Evolutionary conservation across 2,888 invertebrate species (phyloP).

Genomic region (Andrena chrysosceles): DNA sequence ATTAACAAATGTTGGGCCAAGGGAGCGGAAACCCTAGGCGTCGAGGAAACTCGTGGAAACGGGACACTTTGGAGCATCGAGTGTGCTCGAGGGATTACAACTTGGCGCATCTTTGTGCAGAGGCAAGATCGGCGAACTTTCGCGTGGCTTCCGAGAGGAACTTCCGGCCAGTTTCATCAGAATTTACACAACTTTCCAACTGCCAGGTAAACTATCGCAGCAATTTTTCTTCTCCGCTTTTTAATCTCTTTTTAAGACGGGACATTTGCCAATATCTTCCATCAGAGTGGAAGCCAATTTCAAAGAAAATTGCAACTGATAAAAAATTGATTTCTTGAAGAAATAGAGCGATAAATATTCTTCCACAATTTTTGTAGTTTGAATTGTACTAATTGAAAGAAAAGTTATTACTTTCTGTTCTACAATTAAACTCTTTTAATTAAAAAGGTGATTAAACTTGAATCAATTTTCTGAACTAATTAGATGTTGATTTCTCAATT

Average conservation of each 20-base stretch:
- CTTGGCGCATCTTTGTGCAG: slow-evolving; percentile 34
- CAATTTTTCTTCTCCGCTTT: neutral
- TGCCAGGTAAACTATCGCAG: neutral
- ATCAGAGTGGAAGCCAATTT: neutral
- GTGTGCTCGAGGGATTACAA: slow-evolving; percentile 51
- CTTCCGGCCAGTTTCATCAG: slow-evolving; percentile 1
- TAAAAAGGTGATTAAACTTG: too few relatives aligned
- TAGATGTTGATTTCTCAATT: too few relatives aligned
- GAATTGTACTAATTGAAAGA: too few relatives aligned
- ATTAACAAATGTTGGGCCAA: slow-evolving; percentile 34
- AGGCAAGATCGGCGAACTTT: slow-evolving; percentile 39
- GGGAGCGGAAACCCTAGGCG: slow-evolving; percentile 13
- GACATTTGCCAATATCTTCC: neutral
- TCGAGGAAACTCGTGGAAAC: slow-evolving; percentile 9
- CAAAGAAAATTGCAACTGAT: neutral
- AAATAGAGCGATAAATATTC: neutral
- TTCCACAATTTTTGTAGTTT: too few relatives aligned
- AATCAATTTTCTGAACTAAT: too few relatives aligned
- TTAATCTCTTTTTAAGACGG: neutral
- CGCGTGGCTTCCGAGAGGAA: slow-evolving; percentile 16
- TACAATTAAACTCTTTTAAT: too few relatives aligned
- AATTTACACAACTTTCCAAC: slow-evolving; percentile 26
- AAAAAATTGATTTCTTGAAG: neutral
- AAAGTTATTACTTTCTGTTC: too few relatives aligned
- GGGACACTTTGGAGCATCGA: slow-evolving; percentile 22